Evolutionary conservation across 2,797 vertebrate genomes (phyloP).

Genomic region (Sitta carolinensis): DNA sequence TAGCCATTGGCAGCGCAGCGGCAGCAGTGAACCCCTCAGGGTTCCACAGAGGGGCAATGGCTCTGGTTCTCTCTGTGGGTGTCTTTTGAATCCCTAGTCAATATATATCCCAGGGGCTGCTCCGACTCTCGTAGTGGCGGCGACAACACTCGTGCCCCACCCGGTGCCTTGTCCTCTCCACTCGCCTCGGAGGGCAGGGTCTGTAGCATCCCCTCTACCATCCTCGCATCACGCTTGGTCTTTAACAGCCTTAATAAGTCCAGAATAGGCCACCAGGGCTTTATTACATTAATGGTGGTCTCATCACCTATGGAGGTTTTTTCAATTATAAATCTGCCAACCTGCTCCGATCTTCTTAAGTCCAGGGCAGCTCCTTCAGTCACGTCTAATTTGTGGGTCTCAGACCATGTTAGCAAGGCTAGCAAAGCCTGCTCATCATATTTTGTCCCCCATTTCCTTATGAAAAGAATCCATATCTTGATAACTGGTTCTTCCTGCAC

Average conservation of each 20-base stretch:
- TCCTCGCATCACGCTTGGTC: background rate
- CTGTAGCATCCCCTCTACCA: fast-evolving
- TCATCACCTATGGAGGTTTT: background rate
- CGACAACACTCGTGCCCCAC: background rate
- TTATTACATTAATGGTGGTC: background rate
- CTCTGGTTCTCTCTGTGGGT: background rate
- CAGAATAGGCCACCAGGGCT: background rate
- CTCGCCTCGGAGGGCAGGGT: too few relatives aligned
- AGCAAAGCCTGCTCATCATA: background rate
- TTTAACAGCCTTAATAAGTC: background rate
- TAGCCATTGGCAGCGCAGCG: background rate
- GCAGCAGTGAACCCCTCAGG: background rate
- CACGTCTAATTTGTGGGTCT: background rate
- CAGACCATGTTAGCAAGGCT: background rate
- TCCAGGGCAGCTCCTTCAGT: background rate
- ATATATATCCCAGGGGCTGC: background rate
- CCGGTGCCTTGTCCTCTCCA: background rate
- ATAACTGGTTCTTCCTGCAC: background rate
- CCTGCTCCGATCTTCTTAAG: background rate
- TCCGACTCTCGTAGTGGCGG: background rate
- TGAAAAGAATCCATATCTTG: background rate
- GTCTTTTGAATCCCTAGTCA: background rate
- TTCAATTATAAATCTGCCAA: background rate
- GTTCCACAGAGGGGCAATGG: background rate
- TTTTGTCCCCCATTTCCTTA: background rate